Conservation (phyloP, 35 echinoderm and acorn worm genomes). For the Holothuria glaberrima region DNA sequence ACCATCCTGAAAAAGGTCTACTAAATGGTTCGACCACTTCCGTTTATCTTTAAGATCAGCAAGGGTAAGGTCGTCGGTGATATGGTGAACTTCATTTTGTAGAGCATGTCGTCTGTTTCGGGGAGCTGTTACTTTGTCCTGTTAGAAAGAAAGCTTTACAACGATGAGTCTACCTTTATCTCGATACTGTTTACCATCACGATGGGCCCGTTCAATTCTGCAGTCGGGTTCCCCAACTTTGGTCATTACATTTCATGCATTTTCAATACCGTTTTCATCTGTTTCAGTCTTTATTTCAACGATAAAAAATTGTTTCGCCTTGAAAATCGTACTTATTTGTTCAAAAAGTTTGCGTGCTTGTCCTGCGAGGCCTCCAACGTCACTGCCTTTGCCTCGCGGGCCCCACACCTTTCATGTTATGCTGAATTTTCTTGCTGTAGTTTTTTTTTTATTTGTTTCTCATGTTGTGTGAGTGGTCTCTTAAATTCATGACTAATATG, state of each 20-base stretch:
- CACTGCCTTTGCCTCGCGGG: background rate
- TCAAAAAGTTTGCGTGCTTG: background rate
- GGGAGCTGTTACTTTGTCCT: no score
- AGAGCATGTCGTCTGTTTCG: no score
- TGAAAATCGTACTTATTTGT: conserved; percentile 52
- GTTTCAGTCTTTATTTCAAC: background rate
- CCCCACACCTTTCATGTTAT: background rate
- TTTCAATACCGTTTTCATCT: conserved; percentile 27
- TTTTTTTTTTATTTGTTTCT: background rate
- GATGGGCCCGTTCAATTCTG: conserved; percentile 35
- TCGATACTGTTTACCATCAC: background rate
- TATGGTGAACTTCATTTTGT: no score
- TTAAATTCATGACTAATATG: conserved; percentile 11
- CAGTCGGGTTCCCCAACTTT: background rate
- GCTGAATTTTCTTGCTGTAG: background rate
- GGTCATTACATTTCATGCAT: background rate
- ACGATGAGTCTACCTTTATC: conserved; percentile 20
- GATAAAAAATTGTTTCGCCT: conserved; percentile 23
- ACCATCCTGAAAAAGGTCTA: conserved; percentile 13
- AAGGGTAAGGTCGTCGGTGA: no score
- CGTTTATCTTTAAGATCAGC: no score
- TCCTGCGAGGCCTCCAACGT: background rate
- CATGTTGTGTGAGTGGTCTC: background rate
- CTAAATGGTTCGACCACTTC: conserved; percentile 30
- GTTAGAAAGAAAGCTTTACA: conserved; percentile 21